A percentile compares a stretch with the other conserved stretches of the same genome.
phyloP scores from a whole-genome alignment of 2,113 vertebrate species.

The Agapornis roseicollis region DNA sequence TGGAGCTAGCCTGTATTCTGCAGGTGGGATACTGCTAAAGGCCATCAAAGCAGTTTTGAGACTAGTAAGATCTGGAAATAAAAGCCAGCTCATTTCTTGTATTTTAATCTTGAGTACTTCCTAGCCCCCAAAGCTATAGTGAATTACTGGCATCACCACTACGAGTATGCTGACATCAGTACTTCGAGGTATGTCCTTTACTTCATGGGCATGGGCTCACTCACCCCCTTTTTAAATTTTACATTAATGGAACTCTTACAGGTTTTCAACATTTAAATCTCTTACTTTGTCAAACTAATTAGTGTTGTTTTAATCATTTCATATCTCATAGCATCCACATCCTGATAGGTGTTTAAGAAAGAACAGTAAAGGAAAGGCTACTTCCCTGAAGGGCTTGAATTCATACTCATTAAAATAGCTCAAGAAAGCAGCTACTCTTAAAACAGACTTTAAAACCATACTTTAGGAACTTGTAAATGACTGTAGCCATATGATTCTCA shows the following conservation, averaged over 20 bases:
- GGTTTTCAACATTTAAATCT: background rate
- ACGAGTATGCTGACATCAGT: background rate
- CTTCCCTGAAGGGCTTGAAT: background rate
- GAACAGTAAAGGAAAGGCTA: background rate
- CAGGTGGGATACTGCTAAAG: background rate
- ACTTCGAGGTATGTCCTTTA: background rate
- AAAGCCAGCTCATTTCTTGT: background rate
- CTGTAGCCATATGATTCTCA: background rate
- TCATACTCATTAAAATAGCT: background rate
- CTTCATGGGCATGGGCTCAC: background rate
- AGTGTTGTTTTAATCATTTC: conserved; percentile 19
- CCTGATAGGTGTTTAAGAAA: background rate
- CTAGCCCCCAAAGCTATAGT: background rate
- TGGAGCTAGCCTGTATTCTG: background rate
- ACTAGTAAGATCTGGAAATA: background rate
- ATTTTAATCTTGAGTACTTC: background rate
- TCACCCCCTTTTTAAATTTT: background rate
- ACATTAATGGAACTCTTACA: background rate
- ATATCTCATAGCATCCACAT: background rate
- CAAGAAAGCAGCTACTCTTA: background rate
- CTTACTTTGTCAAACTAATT: conserved; percentile 16
- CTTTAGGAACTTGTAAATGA: background rate
- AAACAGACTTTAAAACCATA: background rate
- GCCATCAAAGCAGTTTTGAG: background rate
- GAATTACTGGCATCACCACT: background rate